Conservation (phyloP, 2,888 invertebrate species). For the Trissolcus brochymenae region DNA sequence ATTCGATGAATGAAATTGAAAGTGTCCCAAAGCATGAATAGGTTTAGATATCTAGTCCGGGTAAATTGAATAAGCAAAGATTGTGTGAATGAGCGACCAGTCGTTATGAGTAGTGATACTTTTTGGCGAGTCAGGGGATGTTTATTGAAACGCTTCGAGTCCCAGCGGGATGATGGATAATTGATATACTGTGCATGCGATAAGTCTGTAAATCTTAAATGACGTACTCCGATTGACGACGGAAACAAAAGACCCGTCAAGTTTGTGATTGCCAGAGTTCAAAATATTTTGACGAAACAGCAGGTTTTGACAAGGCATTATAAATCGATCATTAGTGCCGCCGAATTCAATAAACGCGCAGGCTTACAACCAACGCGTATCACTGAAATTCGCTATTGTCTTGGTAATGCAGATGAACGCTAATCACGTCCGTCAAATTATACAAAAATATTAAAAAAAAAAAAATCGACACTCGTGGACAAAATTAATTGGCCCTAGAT, state of each 20-base stretch:
- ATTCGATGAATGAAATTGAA: constrained; percentile 35
- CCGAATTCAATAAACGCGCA: constrained; percentile 41
- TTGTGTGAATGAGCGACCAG: neutral
- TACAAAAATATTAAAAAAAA: too few relatives aligned
- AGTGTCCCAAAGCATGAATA: constrained; percentile 22
- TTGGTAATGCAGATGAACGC: constrained; percentile 33
- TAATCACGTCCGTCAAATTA: constrained; percentile 20
- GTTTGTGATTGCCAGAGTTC: constrained; percentile 42
- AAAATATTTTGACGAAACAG: constrained; percentile 50
- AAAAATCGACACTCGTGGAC: too few relatives aligned
- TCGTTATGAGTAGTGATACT: too few relatives aligned
- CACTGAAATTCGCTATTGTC: constrained; percentile 43
- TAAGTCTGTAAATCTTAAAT: constrained; percentile 48
- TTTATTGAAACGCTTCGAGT: too few relatives aligned
- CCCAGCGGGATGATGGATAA: too few relatives aligned
- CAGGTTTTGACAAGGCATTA: constrained; percentile 32
- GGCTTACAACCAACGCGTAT: constrained; percentile 23
- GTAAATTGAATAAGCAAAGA: too few relatives aligned
- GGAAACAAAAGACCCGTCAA: constrained; percentile 35
- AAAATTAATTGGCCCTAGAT: too few relatives aligned
- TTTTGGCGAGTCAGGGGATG: too few relatives aligned
- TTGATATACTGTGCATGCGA: too few relatives aligned
- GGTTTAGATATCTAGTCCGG: too few relatives aligned
- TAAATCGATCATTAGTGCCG: constrained; percentile 49
- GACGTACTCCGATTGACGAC: constrained; percentile 31